Evolutionary conservation across 2,797 vertebrate genomes (phyloP), one percentile per base, ranked within the genome.

Genomic region (Platyrinchus mystaceus): DNA sequence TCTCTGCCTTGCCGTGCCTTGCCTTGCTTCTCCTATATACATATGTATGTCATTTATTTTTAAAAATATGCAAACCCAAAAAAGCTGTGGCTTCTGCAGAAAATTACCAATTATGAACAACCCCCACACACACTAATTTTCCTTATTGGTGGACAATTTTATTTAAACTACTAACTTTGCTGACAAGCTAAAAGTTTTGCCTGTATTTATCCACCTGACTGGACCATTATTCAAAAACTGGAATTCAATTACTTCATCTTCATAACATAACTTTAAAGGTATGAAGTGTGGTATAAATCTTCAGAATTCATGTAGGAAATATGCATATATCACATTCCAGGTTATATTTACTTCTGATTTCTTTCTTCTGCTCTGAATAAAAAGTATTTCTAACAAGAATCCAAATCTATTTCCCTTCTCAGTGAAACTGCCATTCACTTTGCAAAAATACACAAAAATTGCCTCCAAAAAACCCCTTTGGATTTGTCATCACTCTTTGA

Each of bases 401-500:
- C 63, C 50, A 86, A 62, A 84, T 41, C 70, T 46, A 43, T 79
- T 94, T 94, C 52, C 28, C 82, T 12, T 30, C 41, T 43, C 64
- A 50, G 53, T n/a, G 75, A 87, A 91, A 70, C n/a, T 80, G 64
- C 49, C 4, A 3, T 50, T 79, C 67, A 10, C 71, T 44, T 11
- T 11, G 56, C 37, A 93, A 76, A 93, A 94, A 53, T 5, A 75
- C 53, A 24, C n/a, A 15, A 39, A 68, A 78, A 76, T 9, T 22
- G 7, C 37, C 55, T 91, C 44, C 36, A 66, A 49, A 78, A 82
- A 83, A 71, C 4, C 2, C 10, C 53, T 41, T 91, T 81, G 93
- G 88, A 91, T 93, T 93, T 94, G 83, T 91, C 95, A 94, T 90
- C 77, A 10, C 80, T 59, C 36, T 69, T 59, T 82, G 89, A 95